Conservation (phyloP, 1,140 invertebrate genomes). For the Drosophila mayri region DNA sequence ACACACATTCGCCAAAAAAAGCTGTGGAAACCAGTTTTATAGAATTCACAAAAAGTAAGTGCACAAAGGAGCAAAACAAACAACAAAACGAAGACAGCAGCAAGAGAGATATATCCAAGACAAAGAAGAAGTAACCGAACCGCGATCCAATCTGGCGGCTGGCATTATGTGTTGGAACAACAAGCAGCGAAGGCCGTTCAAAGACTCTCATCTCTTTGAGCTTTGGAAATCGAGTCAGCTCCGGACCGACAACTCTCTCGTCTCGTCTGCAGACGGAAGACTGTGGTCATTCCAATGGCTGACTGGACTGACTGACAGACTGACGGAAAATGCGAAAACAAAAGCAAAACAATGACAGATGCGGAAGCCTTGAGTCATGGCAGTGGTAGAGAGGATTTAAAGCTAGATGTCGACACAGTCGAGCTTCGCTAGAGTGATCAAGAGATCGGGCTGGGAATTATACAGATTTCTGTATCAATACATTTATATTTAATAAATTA, state of each 20-base stretch:
- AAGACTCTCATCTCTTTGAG: slow-evolving; percentile 30
- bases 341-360: slow-evolving; percentile 46
- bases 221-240: slow-evolving; percentile 12
- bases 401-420: slow-evolving; percentile 31
- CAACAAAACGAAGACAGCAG: slow-evolving; percentile 16
- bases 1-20: slow-evolving; percentile 38
- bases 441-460: not conserved
- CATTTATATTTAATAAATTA: too few relatives aligned
- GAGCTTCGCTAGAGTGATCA: slow-evolving; percentile 11
- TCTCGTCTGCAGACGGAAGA: slow-evolving; percentile 1
- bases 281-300: slow-evolving; percentile 33
- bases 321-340: slow-evolving; percentile 46
- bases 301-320: slow-evolving; percentile 11
- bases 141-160: slow-evolving; percentile 10
- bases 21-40: slow-evolving; percentile 58
- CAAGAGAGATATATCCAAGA: slow-evolving; percentile 34
- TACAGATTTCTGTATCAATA: too few relatives aligned
- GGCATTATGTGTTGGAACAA: slow-evolving; percentile 21
- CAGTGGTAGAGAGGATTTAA: slow-evolving; percentile 20
- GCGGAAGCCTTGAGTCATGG: slow-evolving; percentile 46
- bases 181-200: slow-evolving; percentile 56
- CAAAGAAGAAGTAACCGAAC: slow-evolving; percentile 38
- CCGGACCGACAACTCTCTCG: not conserved
- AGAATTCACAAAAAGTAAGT: slow-evolving; percentile 63
- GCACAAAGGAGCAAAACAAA: slow-evolving; percentile 61